phyloP scores from a whole-genome alignment of 2,888 invertebrate species.

The Drosophila longiperda region DNA sequence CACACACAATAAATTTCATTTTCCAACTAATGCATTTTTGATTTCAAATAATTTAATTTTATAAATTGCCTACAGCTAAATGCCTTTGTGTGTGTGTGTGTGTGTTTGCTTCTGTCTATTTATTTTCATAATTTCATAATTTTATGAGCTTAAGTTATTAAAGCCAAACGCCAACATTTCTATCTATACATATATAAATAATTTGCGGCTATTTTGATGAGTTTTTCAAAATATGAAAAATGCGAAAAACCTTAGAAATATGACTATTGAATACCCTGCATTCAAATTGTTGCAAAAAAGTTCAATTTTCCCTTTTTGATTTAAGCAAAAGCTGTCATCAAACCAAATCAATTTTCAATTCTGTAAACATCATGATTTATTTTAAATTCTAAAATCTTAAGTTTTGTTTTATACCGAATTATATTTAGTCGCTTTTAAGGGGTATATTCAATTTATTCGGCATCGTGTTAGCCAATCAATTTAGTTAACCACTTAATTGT shows the following conservation, averaged over 20 bases:
- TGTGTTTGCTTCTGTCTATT: slow-evolving; percentile 54
- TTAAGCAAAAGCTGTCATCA: not conserved
- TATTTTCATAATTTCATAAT: slow-evolving; percentile 78
- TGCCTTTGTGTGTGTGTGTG: slow-evolving; percentile 2
- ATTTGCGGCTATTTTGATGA: slow-evolving; percentile 27
- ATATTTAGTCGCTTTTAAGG: not conserved
- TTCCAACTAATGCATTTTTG: slow-evolving; percentile 56
- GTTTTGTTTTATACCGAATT: not conserved
- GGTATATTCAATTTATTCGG: slow-evolving; percentile 3
- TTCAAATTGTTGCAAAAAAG: not conserved
- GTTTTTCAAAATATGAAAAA: slow-evolving; percentile 43
- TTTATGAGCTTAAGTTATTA: slow-evolving; percentile 78
- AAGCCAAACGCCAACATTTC: slow-evolving; percentile 47
- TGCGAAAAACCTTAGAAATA: slow-evolving; percentile 1
- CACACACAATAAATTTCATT: slow-evolving; percentile 29
- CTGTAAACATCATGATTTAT: not conserved
- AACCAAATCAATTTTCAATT: not conserved
- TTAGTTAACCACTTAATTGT: slow-evolving; percentile 63
- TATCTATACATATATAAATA: slow-evolving; percentile 25
- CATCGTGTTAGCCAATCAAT: slow-evolving; percentile 47
- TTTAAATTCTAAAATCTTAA: not conserved
- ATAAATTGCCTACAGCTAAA: slow-evolving; percentile 35
- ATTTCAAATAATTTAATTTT: slow-evolving; percentile 56
- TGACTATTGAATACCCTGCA: slow-evolving; percentile 17
- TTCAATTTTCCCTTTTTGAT: not conserved